phyloP scores from a whole-genome alignment of 2,888 invertebrate genomes.

The Rugalucina vietnamica region DNA sequence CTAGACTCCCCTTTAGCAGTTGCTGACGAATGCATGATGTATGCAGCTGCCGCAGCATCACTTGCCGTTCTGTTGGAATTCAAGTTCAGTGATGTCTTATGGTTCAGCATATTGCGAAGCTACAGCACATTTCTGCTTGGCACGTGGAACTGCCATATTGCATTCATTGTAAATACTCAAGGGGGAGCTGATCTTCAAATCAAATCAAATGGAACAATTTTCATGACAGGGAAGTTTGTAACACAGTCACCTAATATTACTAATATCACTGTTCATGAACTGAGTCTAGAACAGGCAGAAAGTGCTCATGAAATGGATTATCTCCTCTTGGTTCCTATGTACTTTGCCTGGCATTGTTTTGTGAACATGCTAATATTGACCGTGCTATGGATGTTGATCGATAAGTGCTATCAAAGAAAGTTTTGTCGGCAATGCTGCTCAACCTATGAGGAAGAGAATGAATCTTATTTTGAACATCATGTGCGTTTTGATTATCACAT shows the following conservation, averaged over 20 bases:
- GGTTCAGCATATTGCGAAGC: constrained; percentile 36
- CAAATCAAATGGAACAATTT: neutral
- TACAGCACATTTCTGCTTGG: constrained; percentile 36
- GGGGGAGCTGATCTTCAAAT: neutral
- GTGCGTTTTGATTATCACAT: constrained; percentile 49
- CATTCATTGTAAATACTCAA: neutral
- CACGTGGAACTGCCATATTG: constrained; percentile 28
- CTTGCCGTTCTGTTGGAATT: constrained; percentile 36
- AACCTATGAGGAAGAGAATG: constrained; percentile 18
- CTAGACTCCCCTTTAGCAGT: constrained; percentile 21
- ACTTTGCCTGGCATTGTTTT: constrained; percentile 42
- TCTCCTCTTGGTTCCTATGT: constrained; percentile 31
- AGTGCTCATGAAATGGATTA: neutral
- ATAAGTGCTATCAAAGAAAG: neutral
- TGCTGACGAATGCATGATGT: constrained; percentile 37
- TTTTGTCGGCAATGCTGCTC: neutral
- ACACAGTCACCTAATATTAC: neutral
- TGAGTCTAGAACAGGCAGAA: neutral
- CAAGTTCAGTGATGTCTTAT: constrained; percentile 16
- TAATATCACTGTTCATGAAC: neutral
- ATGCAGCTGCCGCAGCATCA: constrained; percentile 25
- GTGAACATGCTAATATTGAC: constrained; percentile 20
- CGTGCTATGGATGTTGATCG: constrained; percentile 27
- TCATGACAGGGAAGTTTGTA: neutral
- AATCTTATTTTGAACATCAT: constrained; percentile 36